Base-by-base conservation (phyloP, 2,888 invertebrate species). In the Megastigmus dorsalis region DNA sequence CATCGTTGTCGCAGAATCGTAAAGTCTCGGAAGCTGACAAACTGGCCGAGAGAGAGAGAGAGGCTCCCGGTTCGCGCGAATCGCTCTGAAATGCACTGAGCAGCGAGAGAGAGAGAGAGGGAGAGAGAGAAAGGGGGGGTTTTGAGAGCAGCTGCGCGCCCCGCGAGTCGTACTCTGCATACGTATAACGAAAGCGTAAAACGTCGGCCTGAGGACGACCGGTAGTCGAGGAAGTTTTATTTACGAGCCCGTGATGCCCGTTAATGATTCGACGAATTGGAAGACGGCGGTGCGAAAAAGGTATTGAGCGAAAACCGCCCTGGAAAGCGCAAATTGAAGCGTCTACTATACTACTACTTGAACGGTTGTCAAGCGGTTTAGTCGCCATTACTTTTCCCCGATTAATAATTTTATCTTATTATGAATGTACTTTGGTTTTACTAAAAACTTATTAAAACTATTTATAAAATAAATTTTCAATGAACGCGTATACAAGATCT, bases 1-100 rank as follows among this genome's bases (percentile, higher is more conserved):
- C 82, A 82, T 83, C 84, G 79, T 82, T 83, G 81, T 81, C 82
- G 78, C 78, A 76, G 76, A 81, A 83, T 80, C 81, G 80, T 83
- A 82, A 82, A 83, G 82, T 78, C 79, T 77, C 80, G 75, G 68
- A 59, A 79, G 75, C 80, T 79, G 81, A 81, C 79, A 81, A 81
- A 81, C 82, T 80, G 79, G 75, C 76, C 74, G n/a, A n/a, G n/a
- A n/a, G n/a, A n/a, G n/a, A n/a, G n/a, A n/a, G n/a, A n/a, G n/a
- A n/a, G n/a, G 67, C 70, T n/a, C 74, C 69, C 70, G 28, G 6
- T 57, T 68, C 66, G 13, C 45, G 59, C 62, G 71, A 65, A 63
- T 55, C 57, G 15, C 26, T 20, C n/a, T n/a, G n/a, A n/a, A n/a
- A n/a, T n/a, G n/a, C n/a, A n/a, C n/a, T n/a, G 30, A 18, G 36